Conservation (phyloP, 2,113 vertebrate species). For the Siphamia tubifer region DNA sequence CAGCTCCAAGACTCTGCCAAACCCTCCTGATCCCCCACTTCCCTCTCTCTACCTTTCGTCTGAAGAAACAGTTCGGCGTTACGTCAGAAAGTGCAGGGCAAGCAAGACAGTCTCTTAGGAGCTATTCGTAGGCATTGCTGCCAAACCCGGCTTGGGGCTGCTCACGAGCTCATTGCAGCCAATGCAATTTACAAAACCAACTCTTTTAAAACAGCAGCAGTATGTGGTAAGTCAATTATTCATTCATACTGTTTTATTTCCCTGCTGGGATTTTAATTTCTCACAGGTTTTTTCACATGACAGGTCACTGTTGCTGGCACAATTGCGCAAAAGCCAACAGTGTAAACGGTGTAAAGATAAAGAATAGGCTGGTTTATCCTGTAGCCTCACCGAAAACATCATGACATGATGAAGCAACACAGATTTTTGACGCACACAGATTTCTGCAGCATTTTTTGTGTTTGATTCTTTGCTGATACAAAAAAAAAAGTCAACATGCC, state of each 20-base stretch:
- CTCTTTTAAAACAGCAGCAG: constrained; percentile 62
- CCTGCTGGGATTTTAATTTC: constrained; percentile 41
- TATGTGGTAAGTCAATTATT: constrained; percentile 73
- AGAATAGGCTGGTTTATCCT: constrained; percentile 41
- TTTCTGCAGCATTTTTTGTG: constrained; percentile 61
- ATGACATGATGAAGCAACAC: constrained; percentile 72
- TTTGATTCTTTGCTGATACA: constrained; percentile 63
- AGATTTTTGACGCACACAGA: constrained; percentile 52
- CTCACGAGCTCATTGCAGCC: constrained; percentile 69
- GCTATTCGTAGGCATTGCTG: constrained; percentile 77
- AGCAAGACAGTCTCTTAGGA: constrained; percentile 76
- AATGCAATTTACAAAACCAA: constrained; percentile 66
- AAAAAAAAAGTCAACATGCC: constrained; percentile 81
- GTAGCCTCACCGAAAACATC: constrained; percentile 39
- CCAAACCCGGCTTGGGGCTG: constrained; percentile 75
- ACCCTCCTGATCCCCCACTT: constrained; percentile 31
- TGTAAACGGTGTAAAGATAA: constrained; percentile 41
- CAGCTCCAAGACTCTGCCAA: constrained; percentile 47
- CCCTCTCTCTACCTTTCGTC: constrained; percentile 71
- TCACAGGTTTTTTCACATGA: constrained; percentile 68
- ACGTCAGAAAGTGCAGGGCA: constrained; percentile 83
- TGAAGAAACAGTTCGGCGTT: constrained; percentile 73
- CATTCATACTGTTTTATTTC: constrained; percentile 48
- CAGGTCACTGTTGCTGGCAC: constrained; percentile 70
- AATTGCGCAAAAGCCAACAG: constrained; percentile 63